Conservation (phyloP, 2,888 invertebrate genomes). For the Drosophila melanosoma region DNA sequence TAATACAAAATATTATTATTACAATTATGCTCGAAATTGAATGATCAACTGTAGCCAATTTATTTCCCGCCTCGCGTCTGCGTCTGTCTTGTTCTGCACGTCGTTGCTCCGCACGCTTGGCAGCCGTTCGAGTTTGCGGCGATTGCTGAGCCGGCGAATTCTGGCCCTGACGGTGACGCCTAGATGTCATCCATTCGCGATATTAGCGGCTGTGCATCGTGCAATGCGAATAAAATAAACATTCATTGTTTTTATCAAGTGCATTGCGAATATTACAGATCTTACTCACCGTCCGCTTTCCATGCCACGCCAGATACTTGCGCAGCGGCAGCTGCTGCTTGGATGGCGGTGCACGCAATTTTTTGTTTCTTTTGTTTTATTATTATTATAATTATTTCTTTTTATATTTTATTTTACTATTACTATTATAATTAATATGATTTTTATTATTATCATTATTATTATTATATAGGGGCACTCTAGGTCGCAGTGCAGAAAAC, state of each 20-base stretch:
- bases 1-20: too few relatives aligned
- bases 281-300: conserved; percentile 83
- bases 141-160: conserved; percentile 80
- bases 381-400: too few relatives aligned
- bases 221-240: conserved; percentile 25
- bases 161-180: conserved; percentile 84
- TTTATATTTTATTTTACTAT: too few relatives aligned
- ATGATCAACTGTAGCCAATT: neutral
- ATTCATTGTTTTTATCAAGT: neutral
- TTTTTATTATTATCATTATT: too few relatives aligned
- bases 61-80: conserved; percentile 94
- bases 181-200: conserved; percentile 85
- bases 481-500: too few relatives aligned
- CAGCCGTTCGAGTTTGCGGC: conserved; percentile 87
- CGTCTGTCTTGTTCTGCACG: conserved; percentile 95
- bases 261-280: too few relatives aligned
- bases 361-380: too few relatives aligned
- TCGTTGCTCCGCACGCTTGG: conserved; percentile 93
- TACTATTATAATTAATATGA: too few relatives aligned
- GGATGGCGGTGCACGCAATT: too few relatives aligned
- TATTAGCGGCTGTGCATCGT: conserved; percentile 82
- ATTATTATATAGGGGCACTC: too few relatives aligned
- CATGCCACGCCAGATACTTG: conserved; percentile 83
- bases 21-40: neutral
- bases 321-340: conserved; percentile 55